Percentiles rank a stretch among this genome's conserved stretches.
These are phyloP conservation scores for Lethenteron reissneri DNA, from an alignment of 2,113 vertebrate genomes.

Conservation along the genomic window DNA sequence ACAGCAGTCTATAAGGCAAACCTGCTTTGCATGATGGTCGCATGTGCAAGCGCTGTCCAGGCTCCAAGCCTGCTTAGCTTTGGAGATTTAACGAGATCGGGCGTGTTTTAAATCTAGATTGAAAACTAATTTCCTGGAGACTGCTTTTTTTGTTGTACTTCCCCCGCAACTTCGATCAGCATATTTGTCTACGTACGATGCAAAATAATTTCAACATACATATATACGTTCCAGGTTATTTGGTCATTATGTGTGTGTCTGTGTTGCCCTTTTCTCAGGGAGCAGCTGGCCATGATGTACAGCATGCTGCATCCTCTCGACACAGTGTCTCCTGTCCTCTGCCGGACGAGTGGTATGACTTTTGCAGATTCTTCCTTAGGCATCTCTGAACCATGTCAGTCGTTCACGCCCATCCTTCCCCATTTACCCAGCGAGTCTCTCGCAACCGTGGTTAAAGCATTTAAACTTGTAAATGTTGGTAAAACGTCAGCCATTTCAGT, in stretches of 20 bases:
- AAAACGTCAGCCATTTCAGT: background rate
- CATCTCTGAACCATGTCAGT: background rate
- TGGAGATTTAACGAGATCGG: too few relatives aligned
- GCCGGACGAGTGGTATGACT: conserved; percentile 47
- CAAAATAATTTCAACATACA: too few relatives aligned
- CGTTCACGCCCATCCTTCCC: background rate
- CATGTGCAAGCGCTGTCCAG: too few relatives aligned
- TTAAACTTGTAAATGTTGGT: background rate
- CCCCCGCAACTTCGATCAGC: too few relatives aligned
- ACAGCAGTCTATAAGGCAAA: too few relatives aligned
- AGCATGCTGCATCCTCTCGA: conserved; percentile 90
- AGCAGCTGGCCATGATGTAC: conserved; percentile 72
- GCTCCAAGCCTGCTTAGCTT: too few relatives aligned
- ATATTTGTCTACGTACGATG: too few relatives aligned
- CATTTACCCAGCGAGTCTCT: background rate
- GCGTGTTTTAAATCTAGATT: too few relatives aligned
- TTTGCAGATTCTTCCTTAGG: background rate
- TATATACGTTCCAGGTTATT: too few relatives aligned
- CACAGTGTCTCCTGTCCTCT: conserved; percentile 72
- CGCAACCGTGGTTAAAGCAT: background rate
- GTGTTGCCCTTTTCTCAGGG: conserved; percentile 24
- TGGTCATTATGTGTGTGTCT: background rate
- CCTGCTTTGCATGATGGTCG: too few relatives aligned
- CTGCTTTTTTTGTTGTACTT: too few relatives aligned
- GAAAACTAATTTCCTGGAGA: too few relatives aligned